phyloP scores from a whole-genome alignment of 92 coral and sea anemone species.

The Heliopora coerulea region DNA sequence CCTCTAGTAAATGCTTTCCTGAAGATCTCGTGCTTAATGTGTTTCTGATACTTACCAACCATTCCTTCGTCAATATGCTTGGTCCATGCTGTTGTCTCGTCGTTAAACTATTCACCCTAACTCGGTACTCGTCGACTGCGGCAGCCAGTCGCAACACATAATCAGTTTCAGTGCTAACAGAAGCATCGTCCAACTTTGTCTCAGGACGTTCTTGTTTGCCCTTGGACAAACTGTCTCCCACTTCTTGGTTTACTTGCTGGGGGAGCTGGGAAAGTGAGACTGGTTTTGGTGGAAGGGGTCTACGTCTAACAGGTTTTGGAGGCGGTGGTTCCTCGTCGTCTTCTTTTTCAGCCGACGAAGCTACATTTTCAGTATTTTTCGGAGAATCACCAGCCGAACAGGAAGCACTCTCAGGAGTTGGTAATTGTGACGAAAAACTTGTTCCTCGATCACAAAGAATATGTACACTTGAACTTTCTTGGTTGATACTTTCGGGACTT shows the following conservation, averaged over 20 bases:
- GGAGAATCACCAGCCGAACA: background rate
- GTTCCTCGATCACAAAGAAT: no score
- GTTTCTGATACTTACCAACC: constrained; percentile 70
- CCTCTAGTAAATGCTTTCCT: no score
- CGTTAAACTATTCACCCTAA: constrained; percentile 66
- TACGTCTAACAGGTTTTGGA: constrained; percentile 12
- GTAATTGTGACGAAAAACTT: background rate
- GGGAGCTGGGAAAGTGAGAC: background rate
- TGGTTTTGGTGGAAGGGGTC: constrained; percentile 26
- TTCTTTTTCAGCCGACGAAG: background rate
- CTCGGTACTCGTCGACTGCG: constrained; percentile 71
- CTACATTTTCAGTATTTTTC: background rate
- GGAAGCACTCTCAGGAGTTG: background rate
- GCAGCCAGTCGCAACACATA: constrained; percentile 62
- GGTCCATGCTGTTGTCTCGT: constrained; percentile 60
- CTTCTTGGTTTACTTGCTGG: no score
- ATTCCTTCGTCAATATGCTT: constrained; percentile 67
- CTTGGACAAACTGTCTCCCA: no score
- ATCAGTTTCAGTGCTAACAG: constrained; percentile 53
- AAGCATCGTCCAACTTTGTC: constrained; percentile 4
- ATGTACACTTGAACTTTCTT: no score
- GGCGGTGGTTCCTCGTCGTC: constrained; percentile 5
- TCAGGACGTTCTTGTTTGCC: background rate
- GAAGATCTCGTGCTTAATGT: no score
- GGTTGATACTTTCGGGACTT: no score